phyloP scores from a whole-genome alignment of 2,113 vertebrate genomes.

The Naja naja region DNA sequence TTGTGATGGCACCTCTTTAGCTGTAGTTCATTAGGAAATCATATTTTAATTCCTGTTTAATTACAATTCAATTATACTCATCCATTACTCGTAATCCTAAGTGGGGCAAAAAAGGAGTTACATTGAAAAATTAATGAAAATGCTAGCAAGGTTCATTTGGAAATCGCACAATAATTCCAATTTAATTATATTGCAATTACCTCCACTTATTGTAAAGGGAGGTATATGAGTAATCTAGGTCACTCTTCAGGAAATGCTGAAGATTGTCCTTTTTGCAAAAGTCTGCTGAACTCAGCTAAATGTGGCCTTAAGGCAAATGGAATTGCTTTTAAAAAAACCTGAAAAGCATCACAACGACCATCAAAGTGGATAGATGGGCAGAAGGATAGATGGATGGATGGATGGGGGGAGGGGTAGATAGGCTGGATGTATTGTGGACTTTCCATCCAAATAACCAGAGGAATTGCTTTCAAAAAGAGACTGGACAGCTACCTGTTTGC shows the following conservation, averaged over 20 bases:
- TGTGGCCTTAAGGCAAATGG: background rate
- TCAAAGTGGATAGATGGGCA: background rate
- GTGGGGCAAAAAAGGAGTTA: conserved; percentile 56
- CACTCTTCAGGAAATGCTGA: conserved; percentile 6
- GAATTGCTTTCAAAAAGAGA: too few relatives aligned
- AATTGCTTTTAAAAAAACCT: background rate
- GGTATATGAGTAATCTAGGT: conserved; percentile 9
- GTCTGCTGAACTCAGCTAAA: background rate
- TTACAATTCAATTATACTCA: conserved; percentile 63
- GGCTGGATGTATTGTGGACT: background rate
- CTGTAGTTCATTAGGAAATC: conserved; percentile 67
- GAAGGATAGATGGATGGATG: background rate
- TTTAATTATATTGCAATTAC: conserved; percentile 60
- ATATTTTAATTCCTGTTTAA: conserved; percentile 73
- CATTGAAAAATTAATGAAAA: conserved; percentile 61
- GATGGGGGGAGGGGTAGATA: too few relatives aligned
- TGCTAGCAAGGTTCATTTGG: conserved; percentile 64
- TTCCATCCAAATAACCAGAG: background rate
- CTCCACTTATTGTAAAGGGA: conserved; percentile 16
- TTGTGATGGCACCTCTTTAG: conserved; percentile 58
- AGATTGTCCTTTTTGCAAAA: background rate
- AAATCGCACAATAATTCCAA: conserved; percentile 53
- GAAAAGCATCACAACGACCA: background rate
- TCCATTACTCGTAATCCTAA: conserved; percentile 67
- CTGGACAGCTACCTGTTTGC: too few relatives aligned